phyloP scores from a whole-genome alignment of 1,140 invertebrate species.

The Megalopta genalis region DNA sequence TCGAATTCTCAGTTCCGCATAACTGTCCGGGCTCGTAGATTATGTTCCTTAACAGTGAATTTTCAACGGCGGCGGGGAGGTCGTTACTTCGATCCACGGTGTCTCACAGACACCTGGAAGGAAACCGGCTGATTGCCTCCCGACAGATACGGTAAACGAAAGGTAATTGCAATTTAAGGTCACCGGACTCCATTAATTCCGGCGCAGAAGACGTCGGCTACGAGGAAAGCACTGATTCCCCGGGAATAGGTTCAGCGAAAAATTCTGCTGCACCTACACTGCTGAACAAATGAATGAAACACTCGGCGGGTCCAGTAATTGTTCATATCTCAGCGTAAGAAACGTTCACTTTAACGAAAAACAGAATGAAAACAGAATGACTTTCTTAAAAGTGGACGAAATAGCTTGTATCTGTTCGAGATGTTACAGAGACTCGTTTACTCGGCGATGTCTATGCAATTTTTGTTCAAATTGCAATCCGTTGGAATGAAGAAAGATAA shows the following conservation, averaged over 20 bases:
- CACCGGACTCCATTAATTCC: slow-evolving; percentile 11
- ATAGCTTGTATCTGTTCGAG: no score
- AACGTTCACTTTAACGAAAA: no score
- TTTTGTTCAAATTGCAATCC: no score
- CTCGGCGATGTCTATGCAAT: no score
- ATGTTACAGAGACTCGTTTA: no score
- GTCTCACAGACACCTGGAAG: background rate
- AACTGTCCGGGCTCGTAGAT: slow-evolving; percentile 24
- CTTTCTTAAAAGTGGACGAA: no score
- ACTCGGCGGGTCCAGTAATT: no score
- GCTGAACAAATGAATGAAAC: no score
- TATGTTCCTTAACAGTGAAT: slow-evolving; percentile 2
- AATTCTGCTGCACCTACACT: background rate
- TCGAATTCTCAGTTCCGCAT: slow-evolving; percentile 39
- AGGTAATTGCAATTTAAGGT: slow-evolving; percentile 20
- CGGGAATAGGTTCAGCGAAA: background rate
- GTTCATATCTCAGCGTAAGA: no score
- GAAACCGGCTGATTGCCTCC: background rate
- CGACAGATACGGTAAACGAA: background rate
- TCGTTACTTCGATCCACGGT: background rate
- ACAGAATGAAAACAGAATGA: no score
- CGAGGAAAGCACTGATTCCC: background rate
- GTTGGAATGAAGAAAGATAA: no score
- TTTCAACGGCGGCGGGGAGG: slow-evolving; percentile 1
- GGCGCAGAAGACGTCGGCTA: no score